Conservation (phyloP, 2,797 vertebrate species). For the Eidolon dupreanum region DNA sequence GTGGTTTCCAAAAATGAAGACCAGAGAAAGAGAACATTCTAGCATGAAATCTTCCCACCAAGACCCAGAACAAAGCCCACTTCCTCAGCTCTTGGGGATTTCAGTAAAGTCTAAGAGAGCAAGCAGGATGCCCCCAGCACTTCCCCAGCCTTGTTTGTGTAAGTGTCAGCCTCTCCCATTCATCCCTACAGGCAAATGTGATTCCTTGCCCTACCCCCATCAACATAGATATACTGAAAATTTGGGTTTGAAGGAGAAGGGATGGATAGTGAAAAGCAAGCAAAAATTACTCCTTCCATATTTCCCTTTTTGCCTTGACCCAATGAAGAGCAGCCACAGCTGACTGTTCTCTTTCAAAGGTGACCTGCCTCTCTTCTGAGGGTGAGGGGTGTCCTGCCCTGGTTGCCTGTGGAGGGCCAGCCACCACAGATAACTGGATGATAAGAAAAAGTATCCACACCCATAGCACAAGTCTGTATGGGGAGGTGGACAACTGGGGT, state of each 20-base stretch:
- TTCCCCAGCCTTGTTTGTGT: neutral
- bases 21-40: neutral
- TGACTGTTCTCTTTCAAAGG: neutral
- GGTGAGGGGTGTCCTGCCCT: neutral
- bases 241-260: neutral
- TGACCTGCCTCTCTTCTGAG: neutral
- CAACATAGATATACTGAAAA: neutral
- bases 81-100: neutral
- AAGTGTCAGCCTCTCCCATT: neutral
- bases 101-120: neutral
- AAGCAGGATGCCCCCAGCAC: neutral
- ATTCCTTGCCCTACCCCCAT: neutral
- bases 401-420: neutral
- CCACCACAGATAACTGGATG: neutral
- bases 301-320: neutral
- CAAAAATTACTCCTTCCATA: neutral
- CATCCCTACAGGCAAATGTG: neutral
- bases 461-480: neutral
- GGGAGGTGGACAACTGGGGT: neutral
- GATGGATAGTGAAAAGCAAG: neutral
- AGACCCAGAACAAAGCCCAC: neutral
- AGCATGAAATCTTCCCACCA: neutral
- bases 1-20: conserved; percentile 7
- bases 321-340: neutral
- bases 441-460: neutral